A percentile compares a stretch with the other conserved stretches of the same genome.
phyloP scores from a whole-genome alignment of 2,113 vertebrate species.

The Plectropomus leopardus region DNA sequence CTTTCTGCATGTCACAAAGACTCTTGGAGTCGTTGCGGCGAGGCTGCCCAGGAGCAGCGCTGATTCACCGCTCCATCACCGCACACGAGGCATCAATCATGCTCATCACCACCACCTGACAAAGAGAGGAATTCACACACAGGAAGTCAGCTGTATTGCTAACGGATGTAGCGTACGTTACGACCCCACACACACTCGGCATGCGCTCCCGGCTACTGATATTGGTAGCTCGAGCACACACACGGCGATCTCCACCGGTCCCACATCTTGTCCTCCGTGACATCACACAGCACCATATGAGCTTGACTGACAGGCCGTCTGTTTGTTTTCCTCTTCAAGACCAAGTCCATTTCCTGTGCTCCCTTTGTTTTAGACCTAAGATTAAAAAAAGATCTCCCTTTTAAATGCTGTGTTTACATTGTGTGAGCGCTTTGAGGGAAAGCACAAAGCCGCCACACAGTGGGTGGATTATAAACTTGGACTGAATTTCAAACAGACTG shows the following conservation, averaged over 20 bases:
- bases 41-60: conserved; percentile 11
- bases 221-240: neutral
- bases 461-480: conserved; percentile 86
- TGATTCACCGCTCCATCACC: conserved; percentile 55
- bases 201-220: conserved; percentile 50
- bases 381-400: conserved; percentile 72
- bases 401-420: conserved; percentile 82
- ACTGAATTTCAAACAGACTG: conserved; percentile 84
- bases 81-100: conserved; percentile 61
- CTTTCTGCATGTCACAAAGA: conserved; percentile 63
- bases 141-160: conserved; percentile 63
- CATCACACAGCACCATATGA: conserved; percentile 66
- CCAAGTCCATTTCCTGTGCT: conserved; percentile 82
- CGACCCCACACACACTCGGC: conserved; percentile 46
- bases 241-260: neutral
- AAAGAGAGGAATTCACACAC: conserved; percentile 44
- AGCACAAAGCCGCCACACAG: conserved; percentile 84
- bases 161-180: conserved; percentile 40
- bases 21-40: conserved; percentile 28
- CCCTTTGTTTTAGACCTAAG: conserved; percentile 81
- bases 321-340: conserved; percentile 80
- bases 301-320: conserved; percentile 77
- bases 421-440: conserved; percentile 81
- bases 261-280: conserved; percentile 52
- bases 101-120: conserved; percentile 52